Base-by-base conservation (phyloP, 1,140 invertebrate species). In the Sitodiplosis mosellana region DNA sequence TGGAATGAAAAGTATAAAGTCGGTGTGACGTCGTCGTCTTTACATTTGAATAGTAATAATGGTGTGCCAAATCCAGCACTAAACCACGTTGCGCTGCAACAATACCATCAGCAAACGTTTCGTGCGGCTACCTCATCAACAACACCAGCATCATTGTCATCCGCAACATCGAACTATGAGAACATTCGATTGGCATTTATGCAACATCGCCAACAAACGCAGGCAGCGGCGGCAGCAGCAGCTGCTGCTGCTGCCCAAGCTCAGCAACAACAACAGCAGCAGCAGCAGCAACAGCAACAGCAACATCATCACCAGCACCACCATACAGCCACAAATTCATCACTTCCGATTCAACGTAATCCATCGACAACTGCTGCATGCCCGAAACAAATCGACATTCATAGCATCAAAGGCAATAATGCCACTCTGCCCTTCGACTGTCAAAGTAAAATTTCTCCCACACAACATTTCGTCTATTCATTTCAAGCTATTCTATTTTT, bases 1-100 rank as follows among this genome's bases (percentile, higher is more conserved):
- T 49, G 48, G 48, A 38, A 45, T 45, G 43, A 45, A 5, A 45
- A 45, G 14, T 27, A 18, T 33, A 45, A 33, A 36, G 20, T 38
- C 20, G 38, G 37, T n/a, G 14, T 38, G 14, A 19, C 47, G 12
- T n/a, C 46, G 22, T 22, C 46, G 37, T 20, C 33, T 47, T 12
- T 27, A 27, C 27, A 27, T 27, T 10, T 27, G 27, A 27, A 27
- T 10, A 27, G 27, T 27, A 27, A 10, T 27, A 27, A 27, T 27
- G 27, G 27, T 27, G 27, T 10, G 3, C 27, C 27, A 27, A 27
- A 27, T 27, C 10, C 27, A 27, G 27, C 27, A 10, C 17, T 38
- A 12, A 17, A 17, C 14, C 17, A 38, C 36, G 12, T 38, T 12
- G 17, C 36, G 14, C 12, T n/a, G 12, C 36, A 38, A 17, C 36